Conservation (phyloP, 2,113 vertebrate species). For the Oryzias curvinotus region DNA sequence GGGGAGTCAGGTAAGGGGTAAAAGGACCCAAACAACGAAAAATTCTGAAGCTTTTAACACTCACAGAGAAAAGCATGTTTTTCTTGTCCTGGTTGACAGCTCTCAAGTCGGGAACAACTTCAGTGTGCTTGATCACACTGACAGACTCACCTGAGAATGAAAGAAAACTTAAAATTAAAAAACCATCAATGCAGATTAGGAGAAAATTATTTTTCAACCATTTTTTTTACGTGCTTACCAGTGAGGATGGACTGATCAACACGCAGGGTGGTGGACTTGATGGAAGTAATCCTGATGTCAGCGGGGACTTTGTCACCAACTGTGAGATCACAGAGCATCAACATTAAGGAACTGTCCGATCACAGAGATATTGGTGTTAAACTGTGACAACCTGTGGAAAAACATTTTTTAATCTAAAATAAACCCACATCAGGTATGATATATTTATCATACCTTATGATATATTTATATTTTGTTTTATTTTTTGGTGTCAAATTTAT, state of each 20-base stretch:
- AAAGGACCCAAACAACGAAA: background rate
- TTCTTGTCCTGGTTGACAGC: slow-evolving; percentile 99
- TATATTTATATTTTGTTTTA: too few relatives aligned
- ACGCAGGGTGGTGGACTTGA: slow-evolving; percentile 90
- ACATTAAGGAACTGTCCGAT: background rate
- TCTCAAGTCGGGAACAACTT: slow-evolving; percentile 86
- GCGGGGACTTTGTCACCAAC: slow-evolving; percentile 94
- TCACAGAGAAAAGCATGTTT: slow-evolving; percentile 98
- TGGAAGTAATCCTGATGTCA: slow-evolving; percentile 86
- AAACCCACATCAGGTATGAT: too few relatives aligned
- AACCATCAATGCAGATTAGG: too few relatives aligned
- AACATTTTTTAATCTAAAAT: too few relatives aligned
- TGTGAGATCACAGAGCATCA: slow-evolving; percentile 43
- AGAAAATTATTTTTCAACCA: too few relatives aligned
- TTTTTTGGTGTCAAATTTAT: too few relatives aligned
- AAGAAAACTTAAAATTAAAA: slow-evolving; percentile 1
- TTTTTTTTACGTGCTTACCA: slow-evolving; percentile 34
- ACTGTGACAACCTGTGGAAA: too few relatives aligned
- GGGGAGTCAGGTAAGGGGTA: background rate
- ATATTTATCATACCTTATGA: too few relatives aligned
- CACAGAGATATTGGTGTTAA: too few relatives aligned
- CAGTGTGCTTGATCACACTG: slow-evolving; percentile 94
- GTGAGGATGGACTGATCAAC: slow-evolving; percentile 93
- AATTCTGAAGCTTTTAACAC: slow-evolving; percentile 39
- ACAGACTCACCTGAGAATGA: slow-evolving; percentile 87